A percentile compares a stretch with the other conserved stretches of the same genome.
These are phyloP conservation scores for Dasyornis broadbenti DNA, from an alignment of 2,113 vertebrate species.

Conservation along the genomic window DNA sequence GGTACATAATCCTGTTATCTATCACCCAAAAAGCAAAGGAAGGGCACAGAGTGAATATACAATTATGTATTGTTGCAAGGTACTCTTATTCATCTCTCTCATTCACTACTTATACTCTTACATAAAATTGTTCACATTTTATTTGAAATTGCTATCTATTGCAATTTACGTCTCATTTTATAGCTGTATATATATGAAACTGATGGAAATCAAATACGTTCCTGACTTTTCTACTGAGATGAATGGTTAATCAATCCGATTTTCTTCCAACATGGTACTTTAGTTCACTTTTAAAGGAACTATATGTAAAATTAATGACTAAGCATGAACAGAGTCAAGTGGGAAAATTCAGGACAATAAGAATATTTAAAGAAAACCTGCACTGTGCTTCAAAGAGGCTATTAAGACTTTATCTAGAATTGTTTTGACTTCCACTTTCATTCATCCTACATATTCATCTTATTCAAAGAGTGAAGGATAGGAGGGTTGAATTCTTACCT, in stretches of 20 bases:
- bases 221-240: conserved; percentile 16
- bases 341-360: neutral
- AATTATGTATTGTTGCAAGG: neutral
- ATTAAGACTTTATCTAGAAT: neutral
- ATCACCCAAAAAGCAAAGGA: conserved; percentile 13
- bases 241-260: conserved; percentile 53
- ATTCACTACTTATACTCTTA: neutral
- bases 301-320: conserved; percentile 28
- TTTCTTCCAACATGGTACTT: conserved; percentile 16
- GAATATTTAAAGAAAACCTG: neutral
- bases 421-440: neutral
- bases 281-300: conserved; percentile 14
- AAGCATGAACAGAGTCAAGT: conserved; percentile 12
- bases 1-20: conserved; percentile 9
- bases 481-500: neutral
- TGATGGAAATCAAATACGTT: conserved; percentile 23
- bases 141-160: neutral
- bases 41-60: neutral
- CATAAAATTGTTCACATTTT: neutral
- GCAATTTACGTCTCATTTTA: neutral
- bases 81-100: neutral
- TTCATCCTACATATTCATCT: neutral
- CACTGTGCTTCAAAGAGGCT: neutral
- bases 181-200: neutral
- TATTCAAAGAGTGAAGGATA: neutral